Evolutionary conservation across 2,797 vertebrate species (phyloP).

Genomic region (Nannoperca australis): DNA sequence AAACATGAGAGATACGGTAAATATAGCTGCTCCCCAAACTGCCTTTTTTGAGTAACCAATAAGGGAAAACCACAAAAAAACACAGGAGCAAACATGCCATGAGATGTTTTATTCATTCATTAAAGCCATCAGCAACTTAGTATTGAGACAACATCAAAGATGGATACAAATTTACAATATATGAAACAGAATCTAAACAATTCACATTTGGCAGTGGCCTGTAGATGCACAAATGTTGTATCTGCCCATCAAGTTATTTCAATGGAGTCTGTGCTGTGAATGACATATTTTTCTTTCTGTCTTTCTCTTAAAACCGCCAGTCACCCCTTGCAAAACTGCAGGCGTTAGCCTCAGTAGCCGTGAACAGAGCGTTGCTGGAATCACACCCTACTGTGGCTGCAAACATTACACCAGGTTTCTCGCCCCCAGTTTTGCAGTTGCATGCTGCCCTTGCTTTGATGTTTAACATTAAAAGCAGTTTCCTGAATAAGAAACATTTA

Average conservation of each 20-base stretch:
- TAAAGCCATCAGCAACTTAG: conserved; percentile 63
- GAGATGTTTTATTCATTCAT: conserved; percentile 81
- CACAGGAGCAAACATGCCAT: conserved; percentile 44
- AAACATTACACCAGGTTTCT: conserved; percentile 63
- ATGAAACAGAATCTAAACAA: conserved; percentile 55
- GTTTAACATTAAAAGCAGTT: conserved; percentile 53
- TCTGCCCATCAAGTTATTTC: conserved; percentile 45
- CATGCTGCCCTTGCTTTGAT: conserved; percentile 56
- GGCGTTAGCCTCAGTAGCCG: conserved; percentile 36
- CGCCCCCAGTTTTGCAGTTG: conserved; percentile 32
- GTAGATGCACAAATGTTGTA: conserved; percentile 31
- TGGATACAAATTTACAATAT: conserved; percentile 46
- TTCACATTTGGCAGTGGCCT: conserved; percentile 13
- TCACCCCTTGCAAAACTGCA: conserved; percentile 62
- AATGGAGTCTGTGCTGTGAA: conserved; percentile 38
- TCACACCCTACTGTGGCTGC: conserved; percentile 61
- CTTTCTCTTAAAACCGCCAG: conserved; percentile 33
- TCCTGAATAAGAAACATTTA: conserved; percentile 38
- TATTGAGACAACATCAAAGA: conserved; percentile 61
- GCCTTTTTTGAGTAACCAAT: conserved; percentile 63
- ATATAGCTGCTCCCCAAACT: conserved; percentile 70
- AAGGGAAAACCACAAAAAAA: conserved; percentile 55
- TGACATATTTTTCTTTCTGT: conserved; percentile 42
- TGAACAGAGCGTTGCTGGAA: conserved; percentile 42
- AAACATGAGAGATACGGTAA: conserved; percentile 70